Base-by-base conservation (phyloP, 2,113 vertebrate species). In the Camelus dromedarius region DNA sequence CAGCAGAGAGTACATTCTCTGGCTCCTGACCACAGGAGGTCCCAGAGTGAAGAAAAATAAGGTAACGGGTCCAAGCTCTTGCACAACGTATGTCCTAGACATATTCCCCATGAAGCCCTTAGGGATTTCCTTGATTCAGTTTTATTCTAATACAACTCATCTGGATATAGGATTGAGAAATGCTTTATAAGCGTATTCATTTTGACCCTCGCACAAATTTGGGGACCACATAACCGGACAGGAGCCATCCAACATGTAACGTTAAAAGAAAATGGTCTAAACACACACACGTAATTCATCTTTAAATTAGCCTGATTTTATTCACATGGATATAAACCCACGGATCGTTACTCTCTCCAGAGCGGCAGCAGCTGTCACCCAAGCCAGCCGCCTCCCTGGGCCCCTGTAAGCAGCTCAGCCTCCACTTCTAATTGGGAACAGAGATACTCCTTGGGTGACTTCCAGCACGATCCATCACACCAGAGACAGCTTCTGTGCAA, bases 341-440 rank as follows among this genome's bases (percentile, higher is more conserved):
- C 90, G 96, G 97, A 99, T 98, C 97, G 97, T 98, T 98, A 98
- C 98, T 98, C 98, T 98, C 98, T 98, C 96, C 98, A 95, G 89
- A 97, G 98, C 96, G 62, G 98, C 98, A 98, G 98, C 98, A 99
- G 98, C 98, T 98, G 98, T 98, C 98, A 98, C 97, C 98, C 98
- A 98, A 98, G 98, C 98, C 98, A 98, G 97, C 96, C 97, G 83
- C 98, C 98, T 98, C 98, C 98, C 98, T 89, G 88, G 97, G 96
- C 97, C 97, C 97, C 98, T 66, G 69, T 97, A 98, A 96, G 97
- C 98, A 98, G 97, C 98, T 97, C 98, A 98, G 98, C 98, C 98
- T 98, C 98, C 98, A 98, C 97, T 98, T 98, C 97, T 98, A 98
- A 99, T 98, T 98, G 98, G 98, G 98, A 98, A 98, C 98, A 98